Conservation (phyloP, 2,113 vertebrate species). For the Trogon surrucura region DNA sequence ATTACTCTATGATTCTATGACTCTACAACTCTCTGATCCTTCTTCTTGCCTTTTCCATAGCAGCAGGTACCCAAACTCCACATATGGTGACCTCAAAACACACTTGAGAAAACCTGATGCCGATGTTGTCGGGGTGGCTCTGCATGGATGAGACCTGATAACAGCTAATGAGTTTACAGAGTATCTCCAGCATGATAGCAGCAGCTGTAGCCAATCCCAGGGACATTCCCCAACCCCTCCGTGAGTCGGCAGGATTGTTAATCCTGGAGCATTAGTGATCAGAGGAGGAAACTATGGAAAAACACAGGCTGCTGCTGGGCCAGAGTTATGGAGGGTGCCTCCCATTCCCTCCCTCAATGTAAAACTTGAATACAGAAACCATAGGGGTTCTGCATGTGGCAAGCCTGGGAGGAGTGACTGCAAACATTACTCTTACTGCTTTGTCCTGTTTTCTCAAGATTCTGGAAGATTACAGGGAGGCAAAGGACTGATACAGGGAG, state of each 20-base stretch:
- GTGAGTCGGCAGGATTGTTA: not conserved
- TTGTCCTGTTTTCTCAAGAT: not conserved
- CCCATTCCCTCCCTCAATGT: not conserved
- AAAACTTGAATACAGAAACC: not conserved
- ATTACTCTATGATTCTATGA: too few species aligned
- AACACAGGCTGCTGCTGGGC: not conserved
- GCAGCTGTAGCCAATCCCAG: not conserved
- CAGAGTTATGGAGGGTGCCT: not conserved
- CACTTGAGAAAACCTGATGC: not conserved
- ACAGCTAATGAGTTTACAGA: not conserved
- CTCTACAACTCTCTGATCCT: not conserved
- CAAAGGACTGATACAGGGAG: not conserved
- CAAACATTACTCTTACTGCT: not conserved
- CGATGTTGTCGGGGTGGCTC: accelerated
- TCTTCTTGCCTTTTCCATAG: not conserved
- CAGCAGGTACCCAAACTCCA: not conserved
- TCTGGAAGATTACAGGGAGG: not conserved
- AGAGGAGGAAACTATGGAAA: not conserved
- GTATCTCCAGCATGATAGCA: not conserved
- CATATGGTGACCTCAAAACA: not conserved
- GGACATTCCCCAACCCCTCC: not conserved
- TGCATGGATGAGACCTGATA: not conserved
- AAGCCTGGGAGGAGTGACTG: not conserved
- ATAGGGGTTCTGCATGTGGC: not conserved
- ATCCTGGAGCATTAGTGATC: not conserved